phyloP scores from a whole-genome alignment of 2,797 vertebrate genomes.

The Cuculus canorus region DNA sequence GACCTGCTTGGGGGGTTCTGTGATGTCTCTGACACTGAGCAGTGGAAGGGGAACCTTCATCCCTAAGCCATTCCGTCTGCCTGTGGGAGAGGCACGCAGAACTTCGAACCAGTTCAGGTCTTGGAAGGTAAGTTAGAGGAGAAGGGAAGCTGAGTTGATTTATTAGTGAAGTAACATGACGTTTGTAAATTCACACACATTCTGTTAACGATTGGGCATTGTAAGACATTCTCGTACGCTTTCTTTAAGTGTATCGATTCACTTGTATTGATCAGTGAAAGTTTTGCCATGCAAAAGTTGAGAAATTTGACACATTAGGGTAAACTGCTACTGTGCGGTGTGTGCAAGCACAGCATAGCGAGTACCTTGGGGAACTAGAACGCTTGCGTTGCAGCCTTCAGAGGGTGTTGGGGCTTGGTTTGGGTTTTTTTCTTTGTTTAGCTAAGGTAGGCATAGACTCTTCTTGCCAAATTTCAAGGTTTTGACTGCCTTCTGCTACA shows the following conservation, averaged over 20 bases:
- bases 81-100: background rate
- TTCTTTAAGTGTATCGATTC: constrained; percentile 54
- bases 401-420: background rate
- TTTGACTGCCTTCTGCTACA: constrained; percentile 50
- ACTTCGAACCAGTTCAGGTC: background rate
- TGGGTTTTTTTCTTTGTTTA: background rate
- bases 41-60: background rate
- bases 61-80: background rate
- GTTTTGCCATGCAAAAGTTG: constrained; percentile 44
- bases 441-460: constrained; percentile 23
- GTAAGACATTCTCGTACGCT: constrained; percentile 24
- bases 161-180: background rate
- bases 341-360: constrained; percentile 1
- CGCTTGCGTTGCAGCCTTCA: constrained; percentile 42
- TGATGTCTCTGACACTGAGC: background rate
- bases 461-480: constrained; percentile 59
- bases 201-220: constrained; percentile 50
- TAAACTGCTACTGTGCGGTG: constrained; percentile 13
- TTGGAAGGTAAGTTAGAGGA: constrained; percentile 46
- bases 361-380: constrained; percentile 16
- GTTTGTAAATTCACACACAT: background rate
- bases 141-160: background rate
- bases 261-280: background rate
- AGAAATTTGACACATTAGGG: constrained; percentile 57
- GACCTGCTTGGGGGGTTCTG: background rate